phyloP scores from a whole-genome alignment of 2,797 vertebrate species.

The Scolopax rusticola region DNA sequence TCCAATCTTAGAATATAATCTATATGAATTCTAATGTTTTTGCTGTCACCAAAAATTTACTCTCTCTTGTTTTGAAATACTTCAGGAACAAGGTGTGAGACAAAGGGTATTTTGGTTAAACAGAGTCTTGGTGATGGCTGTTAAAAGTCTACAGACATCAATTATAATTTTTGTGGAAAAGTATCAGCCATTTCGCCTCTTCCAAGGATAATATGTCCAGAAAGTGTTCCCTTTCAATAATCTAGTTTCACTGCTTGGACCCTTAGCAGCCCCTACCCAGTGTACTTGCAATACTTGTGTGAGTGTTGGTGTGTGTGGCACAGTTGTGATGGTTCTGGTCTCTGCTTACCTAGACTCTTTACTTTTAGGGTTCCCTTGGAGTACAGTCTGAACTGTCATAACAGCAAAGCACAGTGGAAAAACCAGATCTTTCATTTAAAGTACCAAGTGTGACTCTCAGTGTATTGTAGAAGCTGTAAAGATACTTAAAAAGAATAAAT shows the following conservation, averaged over 20 bases:
- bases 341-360: neutral
- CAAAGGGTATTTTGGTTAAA: neutral
- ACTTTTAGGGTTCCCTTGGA: neutral
- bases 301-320: neutral
- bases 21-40: neutral
- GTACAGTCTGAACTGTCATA: neutral
- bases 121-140: neutral
- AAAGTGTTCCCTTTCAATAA: neutral
- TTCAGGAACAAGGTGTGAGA: neutral
- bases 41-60: constrained; percentile 4
- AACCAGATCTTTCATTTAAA: neutral
- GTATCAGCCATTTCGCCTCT: neutral
- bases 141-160: neutral
- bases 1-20: neutral
- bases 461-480: neutral
- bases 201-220: neutral
- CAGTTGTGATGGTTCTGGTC: neutral
- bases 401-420: neutral
- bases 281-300: neutral
- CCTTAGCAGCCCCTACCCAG: neutral
- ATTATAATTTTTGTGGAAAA: neutral
- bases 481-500: neutral
- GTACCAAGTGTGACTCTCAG: neutral
- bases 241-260: neutral
- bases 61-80: neutral